Evolutionary conservation across 2,797 vertebrate species (phyloP), one percentile per base, ranked within the genome.

Genomic region (Lithobates sylvaticus): DNA sequence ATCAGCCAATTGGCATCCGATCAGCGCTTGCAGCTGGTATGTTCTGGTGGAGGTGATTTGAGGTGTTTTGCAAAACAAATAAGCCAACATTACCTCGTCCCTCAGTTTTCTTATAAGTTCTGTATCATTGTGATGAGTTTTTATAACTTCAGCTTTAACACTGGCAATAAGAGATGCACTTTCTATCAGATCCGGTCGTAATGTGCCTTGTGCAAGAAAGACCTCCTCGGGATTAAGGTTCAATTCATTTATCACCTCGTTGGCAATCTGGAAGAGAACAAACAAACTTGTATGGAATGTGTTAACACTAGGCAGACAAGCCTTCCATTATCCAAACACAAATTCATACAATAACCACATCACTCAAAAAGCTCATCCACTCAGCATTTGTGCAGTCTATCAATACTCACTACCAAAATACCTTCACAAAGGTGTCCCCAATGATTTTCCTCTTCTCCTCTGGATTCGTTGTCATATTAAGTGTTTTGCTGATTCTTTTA

Each of bases 361-460:
- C 12, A 58, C 2, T n/a, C 16, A 2, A 26, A 61, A 61, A 61
- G 2, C 23, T 47, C n/a, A 69, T 21, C 15, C 32, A 61, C 4
- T 13, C 32, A 77, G 23, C 10, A 23, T 21, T 10, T n/a, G 9
- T 23, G 29, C 27, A 39, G 29, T 58, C 65, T 58, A 12, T 13
- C 18, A 75, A 26, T 39, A 21, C 2, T 32, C 29, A 21, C 4
- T 50, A 77, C 34, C 44, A n/a, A 54, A 65, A 75, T 88, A 99
- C 98, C 96, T 99, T 99, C 72, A 99, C 98, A 88, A 99, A 99
- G 0, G 98, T 99, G 91, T 99, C 98, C 2, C 98, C 98, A 13
- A 99, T 99, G 71, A 99, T 99, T 94, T 99, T 99, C 65, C 98
- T 96, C 89, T 99, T 99, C 91, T 99, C 98, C 81, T 99, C 98